Conservation (phyloP, 2,888 invertebrate species). For the Thecophora atra region DNA sequence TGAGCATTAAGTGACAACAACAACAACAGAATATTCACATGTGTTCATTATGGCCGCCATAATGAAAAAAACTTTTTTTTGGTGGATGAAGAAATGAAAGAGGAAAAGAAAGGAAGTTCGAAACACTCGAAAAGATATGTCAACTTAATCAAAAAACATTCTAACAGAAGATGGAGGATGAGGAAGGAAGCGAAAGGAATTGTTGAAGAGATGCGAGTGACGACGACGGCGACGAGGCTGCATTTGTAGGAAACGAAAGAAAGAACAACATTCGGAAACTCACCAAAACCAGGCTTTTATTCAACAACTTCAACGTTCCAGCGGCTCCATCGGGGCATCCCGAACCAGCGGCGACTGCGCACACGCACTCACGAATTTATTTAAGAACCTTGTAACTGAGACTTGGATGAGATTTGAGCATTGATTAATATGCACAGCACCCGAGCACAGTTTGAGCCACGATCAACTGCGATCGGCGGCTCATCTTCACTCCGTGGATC, state of each 20-base stretch:
- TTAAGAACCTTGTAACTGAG: constrained; percentile 52
- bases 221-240: too few species aligned
- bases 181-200: constrained; percentile 25
- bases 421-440: constrained; percentile 62
- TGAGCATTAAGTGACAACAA: constrained; percentile 8
- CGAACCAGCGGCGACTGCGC: neutral
- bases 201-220: too few species aligned
- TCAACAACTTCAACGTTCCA: neutral
- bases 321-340: neutral
- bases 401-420: constrained; percentile 59
- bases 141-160: constrained; percentile 33
- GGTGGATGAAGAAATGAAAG: neutral
- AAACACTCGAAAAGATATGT: constrained; percentile 3
- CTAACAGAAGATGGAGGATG: neutral
- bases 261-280: constrained; percentile 27
- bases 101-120: neutral
- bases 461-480: neutral
- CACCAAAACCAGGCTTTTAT: neutral
- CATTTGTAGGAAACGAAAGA: constrained; percentile 13
- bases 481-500: neutral
- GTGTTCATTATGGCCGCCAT: constrained; percentile 11
- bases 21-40: constrained; percentile 2
- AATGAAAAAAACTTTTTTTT: neutral
- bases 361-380: constrained; percentile 39
- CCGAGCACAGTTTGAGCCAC: constrained; percentile 35